Evolutionary conservation across 2,797 vertebrate genomes (phyloP), one percentile per base, ranked within the genome.

Genomic region (Sparidentex hasta): DNA sequence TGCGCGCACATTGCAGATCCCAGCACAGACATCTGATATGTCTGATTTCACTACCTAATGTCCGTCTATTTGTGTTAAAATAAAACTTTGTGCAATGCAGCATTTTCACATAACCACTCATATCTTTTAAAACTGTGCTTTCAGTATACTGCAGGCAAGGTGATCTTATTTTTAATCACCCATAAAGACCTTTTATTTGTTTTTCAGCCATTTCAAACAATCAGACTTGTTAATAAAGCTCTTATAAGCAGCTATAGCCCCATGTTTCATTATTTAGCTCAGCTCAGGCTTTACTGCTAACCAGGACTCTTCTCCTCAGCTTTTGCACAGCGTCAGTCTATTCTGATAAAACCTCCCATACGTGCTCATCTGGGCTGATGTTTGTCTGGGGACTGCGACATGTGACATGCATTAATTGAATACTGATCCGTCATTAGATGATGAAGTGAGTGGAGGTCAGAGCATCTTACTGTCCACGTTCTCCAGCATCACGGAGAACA

Each of bases 401-500:
- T 27, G 5, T 21, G 11, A 21, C 23, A 18, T 27, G 29, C 68
- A 38, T 18, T 1, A 13, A 41, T 41, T 33, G 21, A 29, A 23
- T 4, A 7, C 27, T 25, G 6, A 51, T 23, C 25, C 20, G 56
- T n/a, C 33, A 57, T 7, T 11, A 21, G 21, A 55, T 38, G 33
- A 20, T 7, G 17, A 12, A 13, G 13, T 44, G 12, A 12, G 1
- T 5, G 38, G 20, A 43, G 21, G 1, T 23, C 38, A 2, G 29
- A 9, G 29, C 23, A 23, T 18, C 93, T 92, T 94, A 99, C 98
- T 93, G 78, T 97, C 95, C 3, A 97, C 91, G 3, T 96, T 90
- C 84, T 99, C 97, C 88, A 99, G 95, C 95, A 98, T 96, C 16
- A 98, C 95, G 6, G 98, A 99, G 88, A 95, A 98, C 57, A 99